phyloP scores from a whole-genome alignment of 2,888 invertebrate genomes.

The Eulithis testata region DNA sequence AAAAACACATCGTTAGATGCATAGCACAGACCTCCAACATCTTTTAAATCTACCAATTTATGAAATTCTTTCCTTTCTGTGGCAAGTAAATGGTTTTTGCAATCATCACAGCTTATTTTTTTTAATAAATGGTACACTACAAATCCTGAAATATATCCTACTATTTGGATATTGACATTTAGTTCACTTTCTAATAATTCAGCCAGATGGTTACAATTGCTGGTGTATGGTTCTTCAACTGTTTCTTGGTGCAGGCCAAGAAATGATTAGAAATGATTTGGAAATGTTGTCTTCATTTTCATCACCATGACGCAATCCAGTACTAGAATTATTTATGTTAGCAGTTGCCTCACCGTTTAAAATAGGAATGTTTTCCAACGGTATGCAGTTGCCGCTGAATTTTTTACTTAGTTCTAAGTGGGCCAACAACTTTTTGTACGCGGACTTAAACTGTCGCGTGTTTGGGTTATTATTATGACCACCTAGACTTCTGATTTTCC shows the following conservation, averaged over 20 bases:
- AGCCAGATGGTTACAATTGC: not conserved
- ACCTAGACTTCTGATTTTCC: slow-evolving; percentile 12
- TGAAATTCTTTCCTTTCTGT: not conserved
- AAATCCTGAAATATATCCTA: no score
- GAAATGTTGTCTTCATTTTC: slow-evolving; percentile 1
- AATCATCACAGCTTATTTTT: not conserved
- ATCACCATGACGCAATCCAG: not conserved
- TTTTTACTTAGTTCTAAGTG: not conserved
- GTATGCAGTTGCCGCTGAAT: slow-evolving; percentile 6
- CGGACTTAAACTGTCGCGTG: no score
- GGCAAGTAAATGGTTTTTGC: not conserved
- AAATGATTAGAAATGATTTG: no score
- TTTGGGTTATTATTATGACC: not conserved
- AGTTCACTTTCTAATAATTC: not conserved
- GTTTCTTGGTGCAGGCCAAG: no score
- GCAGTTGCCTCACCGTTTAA: not conserved
- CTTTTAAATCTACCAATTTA: slow-evolving; percentile 3
- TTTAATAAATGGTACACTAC: not conserved
- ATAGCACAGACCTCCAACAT: not conserved
- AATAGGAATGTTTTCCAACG: slow-evolving; percentile 7
- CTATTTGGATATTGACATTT: not conserved
- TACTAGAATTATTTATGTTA: not conserved
- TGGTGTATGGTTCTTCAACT: slow-evolving; percentile 1
- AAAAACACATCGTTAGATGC: not conserved
- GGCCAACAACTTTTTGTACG: no score